Base-by-base conservation (phyloP, 2,113 vertebrate species). In the Pungitius pungitius region DNA sequence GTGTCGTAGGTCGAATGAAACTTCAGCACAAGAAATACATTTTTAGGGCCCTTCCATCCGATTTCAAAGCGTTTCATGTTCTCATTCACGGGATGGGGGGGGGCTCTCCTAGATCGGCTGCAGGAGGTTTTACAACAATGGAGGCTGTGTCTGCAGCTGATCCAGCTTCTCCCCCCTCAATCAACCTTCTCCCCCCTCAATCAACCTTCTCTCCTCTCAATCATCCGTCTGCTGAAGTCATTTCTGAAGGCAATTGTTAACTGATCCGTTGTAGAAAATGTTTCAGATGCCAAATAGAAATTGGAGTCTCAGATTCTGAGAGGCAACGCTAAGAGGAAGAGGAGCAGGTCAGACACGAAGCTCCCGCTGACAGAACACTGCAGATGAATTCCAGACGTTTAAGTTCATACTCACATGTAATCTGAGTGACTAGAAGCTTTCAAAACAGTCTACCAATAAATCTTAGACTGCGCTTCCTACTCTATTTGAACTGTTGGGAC, bases 1-100 rank as follows among this genome's bases (percentile, higher is more conserved):
- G 69, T 47, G 74, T 75, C 84, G 71, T 69, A 56, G 62, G 77
- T 78, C 88, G 89, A 87, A 63, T 39, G 82, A 89, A 88, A 78
- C 84, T 54, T 71, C 62, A 15, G 78, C 58, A 77, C 63, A 81
- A 80, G 81, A 89, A 87, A 83, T 80, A 76, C 1, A 83, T 78
- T 79, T 75, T 89, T 84, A 80, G 26, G 60, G 58, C 47, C 24
- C 27, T 22, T 49, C 67, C 51, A 37, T 83, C 27, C 2, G 42
- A 35, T 81, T 80, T 86, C 55, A 81, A 83, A 83, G 81, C 81
- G 39, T 74, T 84, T 81, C 35, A 75, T 74, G 73, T 84, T 83
- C 85, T 82, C 62, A 73, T 81, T 77, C 73, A 55, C 30, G 7
- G 64, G 64, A 80, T 60, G 73, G 67, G 64, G n/a, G n/a, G n/a